Evolutionary conservation across 1,140 invertebrate species (phyloP), one percentile per base, ranked within the genome.

Genomic region (Formica exsecta): DNA sequence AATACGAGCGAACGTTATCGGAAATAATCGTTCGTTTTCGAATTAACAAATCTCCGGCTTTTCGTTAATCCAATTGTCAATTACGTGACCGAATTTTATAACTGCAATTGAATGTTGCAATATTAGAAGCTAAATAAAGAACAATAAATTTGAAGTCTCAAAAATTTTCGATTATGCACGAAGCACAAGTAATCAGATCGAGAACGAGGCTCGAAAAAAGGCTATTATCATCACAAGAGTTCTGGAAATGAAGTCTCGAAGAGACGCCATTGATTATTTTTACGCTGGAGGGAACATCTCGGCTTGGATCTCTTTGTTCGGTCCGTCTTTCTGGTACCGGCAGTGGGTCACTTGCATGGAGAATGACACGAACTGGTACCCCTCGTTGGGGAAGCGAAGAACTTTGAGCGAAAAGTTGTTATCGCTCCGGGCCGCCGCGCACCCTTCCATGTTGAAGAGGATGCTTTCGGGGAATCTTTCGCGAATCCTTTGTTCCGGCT

Each of bases 261-360:
- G 44, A 68, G 62, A 38, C 29, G 64, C 32, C 64, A 68, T 80
- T 80, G 76, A 80, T 80, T 79, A 54, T 92, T 92, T 92, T 92
- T 88, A 87, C 91, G 88, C 91, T 86, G 86, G 86, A 81, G 87
- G 86, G 71, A 91, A 62, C 90, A 87, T 75, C 68, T 83, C 76
- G 74, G 86, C 64, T 79, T 22, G 80, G 62, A 85, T 90, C 81
- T 88, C 90, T 90, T 91, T 83, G 90, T 91, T 89, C 79, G 77
- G 62, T 54, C 80, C 57, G 41, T 29, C 65, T 70, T 71, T 71
- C 22, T 44, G 5, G 22, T 25, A 22, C 71, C 4, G 80, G 64
- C 81, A 89, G 87, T 89, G 75, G 87, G 87, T 89, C 87, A 89
- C 87, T 85, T 75, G 71, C 59, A 68, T 61, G 61, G 71, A 86